These are phyloP conservation scores for Lepidocyrtinus sp. DNA, from an alignment of 2,888 invertebrate genomes.

Conservation along the genomic window DNA sequence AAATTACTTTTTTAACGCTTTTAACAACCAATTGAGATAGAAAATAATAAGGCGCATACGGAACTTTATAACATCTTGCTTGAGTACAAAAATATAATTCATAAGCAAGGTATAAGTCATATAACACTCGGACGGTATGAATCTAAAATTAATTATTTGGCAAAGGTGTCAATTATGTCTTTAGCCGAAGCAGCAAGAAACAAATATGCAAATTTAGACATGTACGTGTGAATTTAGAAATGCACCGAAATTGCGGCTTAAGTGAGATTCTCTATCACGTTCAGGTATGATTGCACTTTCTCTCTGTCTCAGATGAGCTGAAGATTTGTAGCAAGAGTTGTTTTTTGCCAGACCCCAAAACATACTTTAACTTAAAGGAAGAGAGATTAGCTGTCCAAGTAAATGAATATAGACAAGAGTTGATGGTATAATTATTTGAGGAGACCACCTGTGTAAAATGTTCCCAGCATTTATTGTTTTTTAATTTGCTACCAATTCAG, in stretches of 20 bases:
- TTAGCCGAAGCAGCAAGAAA: background rate
- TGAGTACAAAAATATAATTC: background rate
- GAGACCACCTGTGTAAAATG: slow-evolving; percentile 61
- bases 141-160: background rate
- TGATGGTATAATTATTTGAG: slow-evolving; percentile 46
- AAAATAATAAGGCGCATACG: background rate
- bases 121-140: background rate
- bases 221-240: background rate
- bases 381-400: background rate
- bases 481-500: slow-evolving; percentile 28
- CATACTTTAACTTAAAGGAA: background rate
- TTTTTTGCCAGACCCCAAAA: background rate
- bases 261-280: background rate
- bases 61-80: background rate
- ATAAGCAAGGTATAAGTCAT: background rate
- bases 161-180: slow-evolving; percentile 4
- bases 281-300: slow-evolving; percentile 36
- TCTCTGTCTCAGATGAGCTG: slow-evolving; percentile 26
- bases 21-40: background rate
- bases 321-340: slow-evolving; percentile 24
- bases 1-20: background rate
- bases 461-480: slow-evolving; percentile 50
- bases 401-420: slow-evolving; percentile 12
- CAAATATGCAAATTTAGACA: background rate
- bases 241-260: slow-evolving; percentile 5